Percentiles rank a stretch among this genome's conserved stretches.
These are phyloP conservation scores for Echinops telfairi DNA, from an alignment of 2,113 vertebrate genomes.

Conservation along the genomic window DNA sequence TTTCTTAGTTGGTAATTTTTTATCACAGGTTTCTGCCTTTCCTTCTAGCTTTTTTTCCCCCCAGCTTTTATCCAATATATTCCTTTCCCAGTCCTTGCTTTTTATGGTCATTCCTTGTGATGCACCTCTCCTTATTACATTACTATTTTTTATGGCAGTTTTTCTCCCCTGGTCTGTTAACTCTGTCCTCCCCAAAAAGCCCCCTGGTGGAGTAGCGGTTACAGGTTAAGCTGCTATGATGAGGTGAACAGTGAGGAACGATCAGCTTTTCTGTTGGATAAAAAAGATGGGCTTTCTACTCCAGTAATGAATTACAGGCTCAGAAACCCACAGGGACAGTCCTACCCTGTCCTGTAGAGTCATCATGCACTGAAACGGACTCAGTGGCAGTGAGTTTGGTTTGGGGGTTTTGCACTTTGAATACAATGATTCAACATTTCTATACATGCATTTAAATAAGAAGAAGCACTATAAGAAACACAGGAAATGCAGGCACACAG, in stretches of 20 bases:
- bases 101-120: neutral
- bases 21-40: neutral
- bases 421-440: neutral
- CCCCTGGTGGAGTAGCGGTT: no score
- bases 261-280: no score
- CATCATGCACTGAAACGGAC: no score
- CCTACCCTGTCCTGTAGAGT: no score
- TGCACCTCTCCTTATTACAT: neutral
- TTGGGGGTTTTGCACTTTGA: neutral
- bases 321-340: neutral
- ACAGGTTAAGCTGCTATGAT: no score
- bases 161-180: neutral
- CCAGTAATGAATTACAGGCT: neutral
- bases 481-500: neutral
- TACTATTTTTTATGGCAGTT: neutral
- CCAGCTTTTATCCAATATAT: no score
- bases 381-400: neutral
- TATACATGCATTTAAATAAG: neutral
- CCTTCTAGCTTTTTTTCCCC: neutral
- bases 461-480: neutral
- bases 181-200: neutral
- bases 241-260: no score
- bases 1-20: constrained; percentile 2
- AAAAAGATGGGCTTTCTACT: neutral
- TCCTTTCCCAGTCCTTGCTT: no score